Percentiles rank a stretch among this genome's conserved stretches.
Conservation (phyloP, 2,888 invertebrate genomes). For the Drosophila histrio region DNA sequence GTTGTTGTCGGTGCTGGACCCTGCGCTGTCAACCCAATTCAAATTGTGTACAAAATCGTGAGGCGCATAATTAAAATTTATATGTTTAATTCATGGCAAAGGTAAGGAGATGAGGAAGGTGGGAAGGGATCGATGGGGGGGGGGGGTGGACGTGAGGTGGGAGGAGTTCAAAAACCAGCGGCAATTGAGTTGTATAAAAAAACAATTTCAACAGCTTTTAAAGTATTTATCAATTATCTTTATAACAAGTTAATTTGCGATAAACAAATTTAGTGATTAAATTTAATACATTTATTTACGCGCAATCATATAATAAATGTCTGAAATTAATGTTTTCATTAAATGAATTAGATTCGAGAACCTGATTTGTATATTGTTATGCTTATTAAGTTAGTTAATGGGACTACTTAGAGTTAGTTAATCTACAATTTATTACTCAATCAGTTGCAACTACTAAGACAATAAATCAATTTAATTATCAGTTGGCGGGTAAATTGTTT, state of each 20-base stretch:
- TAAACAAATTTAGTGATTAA: conserved; percentile 13
- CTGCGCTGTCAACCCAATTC: conserved; percentile 75
- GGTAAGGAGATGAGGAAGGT: not conserved
- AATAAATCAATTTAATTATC: not conserved
- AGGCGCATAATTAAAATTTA: conserved; percentile 77
- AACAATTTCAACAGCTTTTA: not conserved
- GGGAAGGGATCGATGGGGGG: not conserved
- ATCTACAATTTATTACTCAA: not conserved
- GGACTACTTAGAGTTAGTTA: not conserved
- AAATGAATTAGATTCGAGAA: not conserved
- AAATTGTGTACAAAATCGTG: conserved; percentile 79
- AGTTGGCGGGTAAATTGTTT: not conserved
- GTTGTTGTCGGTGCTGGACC: conserved; percentile 20
- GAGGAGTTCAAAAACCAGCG: conserved; percentile 34
- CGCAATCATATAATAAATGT: conserved; percentile 15
- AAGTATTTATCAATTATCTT: conserved; percentile 32
- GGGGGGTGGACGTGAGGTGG: not conserved
- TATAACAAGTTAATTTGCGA: conserved; percentile 46
- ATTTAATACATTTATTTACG: conserved; percentile 8
- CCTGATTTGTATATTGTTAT: not conserved
- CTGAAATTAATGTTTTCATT: not conserved
- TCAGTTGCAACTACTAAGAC: too few relatives aligned
- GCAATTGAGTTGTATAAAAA: conserved; percentile 67
- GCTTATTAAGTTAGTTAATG: not conserved
- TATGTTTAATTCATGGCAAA: conserved; percentile 53